Evolutionary conservation across 2,797 vertebrate genomes (phyloP).

Genomic region (Mus minutoides): DNA sequence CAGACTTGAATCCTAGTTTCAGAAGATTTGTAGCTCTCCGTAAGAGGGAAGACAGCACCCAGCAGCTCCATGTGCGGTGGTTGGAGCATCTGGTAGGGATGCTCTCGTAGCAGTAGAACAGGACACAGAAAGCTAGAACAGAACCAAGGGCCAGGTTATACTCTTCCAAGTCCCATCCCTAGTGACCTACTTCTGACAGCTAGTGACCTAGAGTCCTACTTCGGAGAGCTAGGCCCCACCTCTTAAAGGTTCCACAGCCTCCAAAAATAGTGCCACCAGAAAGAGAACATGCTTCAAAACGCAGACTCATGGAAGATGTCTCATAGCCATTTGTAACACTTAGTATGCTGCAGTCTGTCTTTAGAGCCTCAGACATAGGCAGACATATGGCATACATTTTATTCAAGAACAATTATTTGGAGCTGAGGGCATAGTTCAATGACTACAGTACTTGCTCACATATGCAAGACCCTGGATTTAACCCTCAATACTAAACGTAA

Average conservation of each 20-base stretch:
- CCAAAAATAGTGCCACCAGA: not conserved
- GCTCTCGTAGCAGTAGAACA: not conserved
- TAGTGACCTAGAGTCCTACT: not conserved
- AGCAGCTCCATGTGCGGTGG: not conserved
- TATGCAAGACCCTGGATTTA: not conserved
- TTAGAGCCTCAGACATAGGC: not conserved
- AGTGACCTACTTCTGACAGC: not conserved
- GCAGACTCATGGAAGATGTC: not conserved
- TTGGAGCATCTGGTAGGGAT: not conserved
- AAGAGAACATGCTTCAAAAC: not conserved
- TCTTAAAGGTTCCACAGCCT: not conserved
- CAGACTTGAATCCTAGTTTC: not conserved
- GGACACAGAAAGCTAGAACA: not conserved
- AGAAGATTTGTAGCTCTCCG: not conserved
- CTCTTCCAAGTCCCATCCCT: not conserved
- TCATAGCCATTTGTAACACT: not conserved
- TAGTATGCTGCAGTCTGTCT: not conserved
- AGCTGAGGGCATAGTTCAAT: not conserved
- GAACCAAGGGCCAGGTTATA: not conserved
- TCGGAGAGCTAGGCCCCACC: not conserved
- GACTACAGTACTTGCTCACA: not conserved
- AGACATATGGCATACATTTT: not conserved
- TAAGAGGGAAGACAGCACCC: not conserved
- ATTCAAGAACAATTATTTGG: slow-evolving; percentile 38
- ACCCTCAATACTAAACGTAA: not conserved